Percentiles rank a stretch among this genome's conserved stretches.
Conservation (phyloP, 92 coral and sea anemone genomes). For the Zoanthus gigantus region DNA sequence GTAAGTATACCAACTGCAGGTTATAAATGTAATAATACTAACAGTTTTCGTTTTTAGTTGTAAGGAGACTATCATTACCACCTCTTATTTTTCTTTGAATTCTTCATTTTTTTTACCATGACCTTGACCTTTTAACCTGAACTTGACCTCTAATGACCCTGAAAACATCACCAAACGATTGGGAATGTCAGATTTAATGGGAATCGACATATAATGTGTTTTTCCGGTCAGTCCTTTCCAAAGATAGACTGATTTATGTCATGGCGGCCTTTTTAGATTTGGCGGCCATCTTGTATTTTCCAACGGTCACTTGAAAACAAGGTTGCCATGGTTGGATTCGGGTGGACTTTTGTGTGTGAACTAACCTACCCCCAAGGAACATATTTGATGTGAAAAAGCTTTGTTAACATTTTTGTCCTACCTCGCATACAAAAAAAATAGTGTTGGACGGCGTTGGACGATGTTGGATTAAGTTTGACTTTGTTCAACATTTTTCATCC, state of each 20-base stretch:
- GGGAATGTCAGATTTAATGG: neutral
- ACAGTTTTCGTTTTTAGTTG: neutral
- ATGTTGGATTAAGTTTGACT: too few species aligned
- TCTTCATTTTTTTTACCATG: neutral
- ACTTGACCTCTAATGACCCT: neutral
- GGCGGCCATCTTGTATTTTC: neutral
- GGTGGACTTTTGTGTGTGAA: neutral
- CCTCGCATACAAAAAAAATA: neutral
- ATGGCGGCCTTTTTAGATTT: neutral
- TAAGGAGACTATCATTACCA: neutral
- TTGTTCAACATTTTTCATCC: too few species aligned
- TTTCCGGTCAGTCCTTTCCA: neutral
- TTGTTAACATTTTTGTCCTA: constrained; percentile 28
- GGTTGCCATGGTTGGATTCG: constrained; percentile 9
- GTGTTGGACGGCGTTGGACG: too few species aligned
- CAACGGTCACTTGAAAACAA: neutral
- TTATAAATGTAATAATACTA: neutral
- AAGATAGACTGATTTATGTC: neutral
- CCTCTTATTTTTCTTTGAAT: neutral
- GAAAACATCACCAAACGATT: constrained; percentile 2
- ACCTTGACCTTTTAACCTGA: neutral
- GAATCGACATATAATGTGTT: neutral
- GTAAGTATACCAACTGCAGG: neutral
- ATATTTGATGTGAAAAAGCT: neutral
- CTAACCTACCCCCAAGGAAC: neutral